Conservation (phyloP, 2,797 vertebrate genomes). For the Nasua narica region DNA sequence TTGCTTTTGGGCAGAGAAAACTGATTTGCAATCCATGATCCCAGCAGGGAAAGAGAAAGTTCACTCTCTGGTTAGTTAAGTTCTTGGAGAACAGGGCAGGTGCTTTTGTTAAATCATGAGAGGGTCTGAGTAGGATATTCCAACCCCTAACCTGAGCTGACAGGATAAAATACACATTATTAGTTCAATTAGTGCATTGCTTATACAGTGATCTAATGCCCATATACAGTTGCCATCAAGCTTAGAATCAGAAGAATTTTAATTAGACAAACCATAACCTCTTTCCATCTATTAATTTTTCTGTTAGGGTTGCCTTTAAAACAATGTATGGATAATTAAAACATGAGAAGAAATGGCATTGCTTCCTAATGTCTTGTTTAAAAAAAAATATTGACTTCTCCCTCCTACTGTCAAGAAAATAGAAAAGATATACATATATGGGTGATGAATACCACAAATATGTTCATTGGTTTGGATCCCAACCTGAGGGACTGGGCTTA, state of each 20-base stretch:
- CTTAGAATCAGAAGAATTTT: constrained; percentile 50
- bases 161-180: constrained; percentile 40
- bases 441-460: neutral
- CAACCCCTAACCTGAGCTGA: neutral
- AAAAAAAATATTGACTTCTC: neutral
- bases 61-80: constrained; percentile 56
- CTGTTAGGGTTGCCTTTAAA: constrained; percentile 40
- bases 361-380: neutral
- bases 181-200: constrained; percentile 26
- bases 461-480: neutral
- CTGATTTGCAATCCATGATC: constrained; percentile 61
- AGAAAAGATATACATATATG: neutral
- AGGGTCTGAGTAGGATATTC: neutral
- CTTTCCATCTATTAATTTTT: constrained; percentile 59
- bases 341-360: neutral
- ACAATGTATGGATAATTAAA: constrained; percentile 53
- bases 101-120: constrained; percentile 57
- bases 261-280: constrained; percentile 52
- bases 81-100: constrained; percentile 22
- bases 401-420: neutral
- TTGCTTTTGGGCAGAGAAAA: constrained; percentile 70
- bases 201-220: constrained; percentile 39
- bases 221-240: constrained; percentile 29
- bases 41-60: constrained; percentile 51
- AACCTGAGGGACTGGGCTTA: neutral